Evolutionary conservation across 1,140 invertebrate species (phyloP).

Genomic region (Drepana arcuata): DNA sequence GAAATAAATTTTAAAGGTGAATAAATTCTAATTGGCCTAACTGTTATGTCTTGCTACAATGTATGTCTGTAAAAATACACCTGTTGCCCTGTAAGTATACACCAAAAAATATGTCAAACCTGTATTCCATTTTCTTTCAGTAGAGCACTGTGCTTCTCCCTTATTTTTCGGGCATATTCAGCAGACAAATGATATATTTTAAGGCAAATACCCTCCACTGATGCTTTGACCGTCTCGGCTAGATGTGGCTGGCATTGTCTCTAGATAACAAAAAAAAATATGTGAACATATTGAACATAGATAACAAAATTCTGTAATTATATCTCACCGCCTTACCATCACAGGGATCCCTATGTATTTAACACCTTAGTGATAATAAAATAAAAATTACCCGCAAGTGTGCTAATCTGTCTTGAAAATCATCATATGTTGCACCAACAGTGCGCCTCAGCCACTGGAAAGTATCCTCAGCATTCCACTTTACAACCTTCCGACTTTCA

Average conservation of each 20-base stretch:
- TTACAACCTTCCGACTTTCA: slow-evolving; percentile 96
- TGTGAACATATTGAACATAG: too few species aligned
- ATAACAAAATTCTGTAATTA: too few species aligned
- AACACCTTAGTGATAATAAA: too few species aligned
- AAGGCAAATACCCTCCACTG: slow-evolving; percentile 95
- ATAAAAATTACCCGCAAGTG: slow-evolving; percentile 75
- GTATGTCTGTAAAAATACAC: too few species aligned
- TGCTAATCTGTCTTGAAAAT: slow-evolving; percentile 88
- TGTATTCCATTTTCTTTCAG: slow-evolving; percentile 89
- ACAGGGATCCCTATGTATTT: too few species aligned
- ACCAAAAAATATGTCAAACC: too few species aligned
- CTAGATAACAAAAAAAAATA: slow-evolving; percentile 72
- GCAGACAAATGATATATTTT: slow-evolving; percentile 95
- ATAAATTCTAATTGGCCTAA: too few species aligned
- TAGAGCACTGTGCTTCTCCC: slow-evolving; percentile 88
- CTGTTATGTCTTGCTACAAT: too few species aligned
- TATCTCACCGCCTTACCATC: too few species aligned
- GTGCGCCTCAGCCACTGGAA: slow-evolving; percentile 96
- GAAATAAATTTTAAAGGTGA: too few species aligned
- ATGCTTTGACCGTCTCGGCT: slow-evolving; percentile 92
- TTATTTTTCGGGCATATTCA: slow-evolving; percentile 92
- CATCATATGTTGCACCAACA: slow-evolving; percentile 96
- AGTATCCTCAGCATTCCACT: slow-evolving; percentile 98
- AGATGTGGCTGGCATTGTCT: slow-evolving; percentile 96
- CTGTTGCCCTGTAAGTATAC: too few species aligned